A percentile compares a stretch with the other conserved stretches of the same genome.
Evolutionary conservation across 1,140 invertebrate species (phyloP).

Genomic region (Lucilia cuprina): DNA sequence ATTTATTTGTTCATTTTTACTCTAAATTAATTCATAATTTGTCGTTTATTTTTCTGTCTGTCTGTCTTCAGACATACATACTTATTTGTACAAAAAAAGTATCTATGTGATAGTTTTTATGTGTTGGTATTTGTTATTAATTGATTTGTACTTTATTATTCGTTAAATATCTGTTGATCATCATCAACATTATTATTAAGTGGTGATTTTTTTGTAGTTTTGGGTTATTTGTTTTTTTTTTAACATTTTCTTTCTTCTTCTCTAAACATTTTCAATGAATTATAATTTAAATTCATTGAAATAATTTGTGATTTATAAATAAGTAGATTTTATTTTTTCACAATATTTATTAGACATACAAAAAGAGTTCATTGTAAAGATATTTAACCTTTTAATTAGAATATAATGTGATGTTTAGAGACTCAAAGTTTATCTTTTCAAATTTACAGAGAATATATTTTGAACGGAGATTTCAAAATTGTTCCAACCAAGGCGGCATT

Average conservation of each 20-base stretch:
- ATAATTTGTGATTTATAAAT: conserved; percentile 29
- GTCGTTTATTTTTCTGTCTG: not conserved
- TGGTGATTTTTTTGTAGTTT: not conserved
- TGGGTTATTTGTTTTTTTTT: not conserved
- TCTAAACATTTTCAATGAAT: conserved; percentile 23
- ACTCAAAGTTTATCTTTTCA: no score
- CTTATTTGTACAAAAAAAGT: not conserved
- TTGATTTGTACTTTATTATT: conserved; percentile 8
- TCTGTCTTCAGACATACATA: not conserved
- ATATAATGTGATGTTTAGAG: not conserved
- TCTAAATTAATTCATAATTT: conserved; percentile 16
- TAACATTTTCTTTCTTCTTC: not conserved
- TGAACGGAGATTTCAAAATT: no score
- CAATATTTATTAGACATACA: not conserved
- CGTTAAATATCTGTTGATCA: not conserved
- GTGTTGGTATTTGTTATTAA: not conserved
- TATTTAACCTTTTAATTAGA: conserved; percentile 34
- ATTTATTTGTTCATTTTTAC: not conserved
- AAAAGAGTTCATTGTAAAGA: conserved; percentile 19
- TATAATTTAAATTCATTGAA: conserved; percentile 33
- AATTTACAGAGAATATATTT: no score
- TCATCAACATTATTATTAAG: not conserved
- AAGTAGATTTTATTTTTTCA: not conserved
- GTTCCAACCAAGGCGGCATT: no score
- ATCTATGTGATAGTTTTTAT: not conserved